Evolutionary conservation across 2,888 invertebrate species (phyloP), one percentile per base, ranked within the genome.

Genomic region (Dendrolimus houi): DNA sequence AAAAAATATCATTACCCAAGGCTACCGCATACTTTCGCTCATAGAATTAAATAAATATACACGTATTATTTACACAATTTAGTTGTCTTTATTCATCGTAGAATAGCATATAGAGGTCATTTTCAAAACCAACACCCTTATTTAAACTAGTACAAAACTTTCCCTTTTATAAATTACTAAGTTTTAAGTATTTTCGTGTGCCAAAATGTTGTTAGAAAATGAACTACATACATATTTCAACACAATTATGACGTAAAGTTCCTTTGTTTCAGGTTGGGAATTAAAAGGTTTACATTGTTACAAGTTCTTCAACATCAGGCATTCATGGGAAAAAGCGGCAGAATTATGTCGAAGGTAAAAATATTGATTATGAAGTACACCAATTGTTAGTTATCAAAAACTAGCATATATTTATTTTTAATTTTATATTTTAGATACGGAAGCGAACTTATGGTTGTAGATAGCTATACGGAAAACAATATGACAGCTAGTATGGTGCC

Each of bases 301-400:
- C 91, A 97, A 96, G 93, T 97, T 96, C 92, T 98, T 98, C 91
- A 96, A 96, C 89, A 97, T 97, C 81, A 95, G 95, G 85, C 97
- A 98, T 92, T 98, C 98, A 66, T 98, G 97, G 97, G 96, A 96
- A 90, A 97, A 97, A 92, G 97, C 97, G 69, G 97, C 97, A 65
- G 97, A 97, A 91, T 92, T 98, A 88, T 98, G 98, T 92, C 95
- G 96, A 92, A 96, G 97, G 97, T 97, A 92, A 93, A 91, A 84
- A 17, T 42, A 47, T 47, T 47, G 12, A 47, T 14, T 29, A 47
- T 55, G 12, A 17, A 47, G 1, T 0, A 55, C 47, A 8, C 7
- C 17, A 55, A 2, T 42, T 55, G 10, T 14, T 47, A 17, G n/a
- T 14, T 17, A 17, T n/a, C 10, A n/a, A 14, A 17, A 13, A 8